These are phyloP conservation scores for Eutrigla gurnardus DNA, from an alignment of 2,797 vertebrate species.

Conservation along the genomic window DNA sequence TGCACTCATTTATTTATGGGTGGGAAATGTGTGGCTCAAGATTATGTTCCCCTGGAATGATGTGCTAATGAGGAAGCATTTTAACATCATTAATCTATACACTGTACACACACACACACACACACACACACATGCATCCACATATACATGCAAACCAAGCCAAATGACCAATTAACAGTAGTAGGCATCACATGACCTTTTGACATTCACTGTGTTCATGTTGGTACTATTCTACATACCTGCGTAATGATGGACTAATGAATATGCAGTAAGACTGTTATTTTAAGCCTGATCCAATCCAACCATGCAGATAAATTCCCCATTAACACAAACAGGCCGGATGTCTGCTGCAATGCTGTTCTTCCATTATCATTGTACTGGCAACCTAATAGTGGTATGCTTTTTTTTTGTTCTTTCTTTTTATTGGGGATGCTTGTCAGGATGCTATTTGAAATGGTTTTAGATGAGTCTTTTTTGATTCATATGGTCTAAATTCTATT, in stretches of 20 bases:
- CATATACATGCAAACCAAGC: neutral
- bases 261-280: neutral
- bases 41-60: slow-evolving; percentile 35
- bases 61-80: slow-evolving; percentile 48
- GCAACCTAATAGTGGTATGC: no score
- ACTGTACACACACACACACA: neutral
- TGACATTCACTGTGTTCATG: slow-evolving; percentile 14
- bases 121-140: neutral
- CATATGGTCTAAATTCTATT: slow-evolving; percentile 47
- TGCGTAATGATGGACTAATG: slow-evolving; percentile 16
- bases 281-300: slow-evolving; percentile 4
- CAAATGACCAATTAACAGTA: slow-evolving; percentile 26
- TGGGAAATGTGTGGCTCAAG: slow-evolving; percentile 15
- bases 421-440: slow-evolving; percentile 33
- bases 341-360: slow-evolving; percentile 18
- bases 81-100: slow-evolving; percentile 28
- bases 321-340: slow-evolving; percentile 3
- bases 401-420: no score
- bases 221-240: slow-evolving; percentile 6
- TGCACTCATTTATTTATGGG: slow-evolving; percentile 13
- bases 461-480: slow-evolving; percentile 43
- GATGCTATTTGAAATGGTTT: slow-evolving; percentile 38
- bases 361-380: slow-evolving; percentile 12
- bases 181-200: slow-evolving; percentile 22
- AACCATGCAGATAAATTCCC: neutral